phyloP scores from a whole-genome alignment of 2,888 invertebrate genomes.

The Mesochorus sp. region DNA sequence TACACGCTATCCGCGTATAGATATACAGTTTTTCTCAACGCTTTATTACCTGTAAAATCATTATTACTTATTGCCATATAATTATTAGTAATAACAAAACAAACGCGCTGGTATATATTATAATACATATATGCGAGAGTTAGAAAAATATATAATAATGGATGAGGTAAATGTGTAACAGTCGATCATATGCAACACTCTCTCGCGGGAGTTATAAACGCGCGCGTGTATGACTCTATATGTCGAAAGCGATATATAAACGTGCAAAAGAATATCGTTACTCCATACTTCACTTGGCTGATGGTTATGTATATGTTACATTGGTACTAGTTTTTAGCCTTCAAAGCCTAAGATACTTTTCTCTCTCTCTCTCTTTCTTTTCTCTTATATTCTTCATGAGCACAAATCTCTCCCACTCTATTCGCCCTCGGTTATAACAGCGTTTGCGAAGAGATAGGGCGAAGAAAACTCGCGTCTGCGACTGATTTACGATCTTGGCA shows the following conservation, averaged over 20 bases:
- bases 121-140: background rate
- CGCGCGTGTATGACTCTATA: no score
- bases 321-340: conserved; percentile 50
- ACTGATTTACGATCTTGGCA: conserved; percentile 78
- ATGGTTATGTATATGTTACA: conserved; percentile 45
- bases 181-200: conserved; percentile 33
- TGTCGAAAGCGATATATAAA: background rate
- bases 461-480: conserved; percentile 72
- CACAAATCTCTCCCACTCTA: conserved; percentile 20
- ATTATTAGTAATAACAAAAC: conserved; percentile 52
- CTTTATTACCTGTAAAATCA: conserved; percentile 32
- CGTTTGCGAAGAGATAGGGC: conserved; percentile 69
- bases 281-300: conserved; percentile 41
- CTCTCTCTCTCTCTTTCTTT: background rate
- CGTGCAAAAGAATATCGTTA: conserved; percentile 16
- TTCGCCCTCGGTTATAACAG: no score
- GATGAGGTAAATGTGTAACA: conserved; percentile 40
- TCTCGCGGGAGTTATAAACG: conserved; percentile 31
- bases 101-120: background rate
- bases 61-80: conserved; percentile 51
- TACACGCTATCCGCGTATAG: conserved; percentile 26
- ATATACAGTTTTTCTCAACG: conserved; percentile 46
- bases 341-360: conserved; percentile 11
- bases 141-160: conserved; percentile 4
- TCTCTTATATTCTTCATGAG: no score